phyloP scores from a whole-genome alignment of 2,888 invertebrate genomes.

The Imbricaverruca yamaguchii region DNA sequence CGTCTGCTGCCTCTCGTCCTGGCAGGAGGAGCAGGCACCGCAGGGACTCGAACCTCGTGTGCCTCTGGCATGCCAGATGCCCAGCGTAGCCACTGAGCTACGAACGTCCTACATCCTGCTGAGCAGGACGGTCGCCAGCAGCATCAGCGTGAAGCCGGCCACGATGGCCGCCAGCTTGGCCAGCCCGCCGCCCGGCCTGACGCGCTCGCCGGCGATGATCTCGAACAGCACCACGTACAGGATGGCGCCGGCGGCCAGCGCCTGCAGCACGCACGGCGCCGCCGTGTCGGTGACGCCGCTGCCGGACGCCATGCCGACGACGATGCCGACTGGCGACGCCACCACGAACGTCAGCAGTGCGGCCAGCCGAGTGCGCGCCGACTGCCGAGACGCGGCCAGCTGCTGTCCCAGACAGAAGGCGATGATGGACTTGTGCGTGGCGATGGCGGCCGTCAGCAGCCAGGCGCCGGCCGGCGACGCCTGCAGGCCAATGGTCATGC shows the following conservation, averaged over 20 bases:
- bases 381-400: slow-evolving; percentile 56
- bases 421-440: slow-evolving; percentile 76
- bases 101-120: neutral
- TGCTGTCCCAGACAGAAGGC: slow-evolving; percentile 84
- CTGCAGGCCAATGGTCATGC: slow-evolving; percentile 71
- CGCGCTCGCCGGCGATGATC: slow-evolving; percentile 34
- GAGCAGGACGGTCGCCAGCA: slow-evolving; percentile 20
- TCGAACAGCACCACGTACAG: slow-evolving; percentile 94
- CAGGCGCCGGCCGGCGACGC: slow-evolving; percentile 58
- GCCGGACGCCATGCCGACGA: slow-evolving; percentile 49
- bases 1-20: too few species aligned
- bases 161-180: slow-evolving; percentile 29
- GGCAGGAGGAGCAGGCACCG: too few species aligned
- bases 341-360: slow-evolving; percentile 55
- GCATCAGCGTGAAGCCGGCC: slow-evolving; percentile 30
- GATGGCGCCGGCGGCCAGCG: slow-evolving; percentile 83
- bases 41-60: too few species aligned
- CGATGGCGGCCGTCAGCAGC: slow-evolving; percentile 76
- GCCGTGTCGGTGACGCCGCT: slow-evolving; percentile 24
- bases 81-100: too few species aligned
- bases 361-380: slow-evolving; percentile 38
- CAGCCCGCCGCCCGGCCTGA: slow-evolving; percentile 28
- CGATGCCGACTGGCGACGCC: slow-evolving; percentile 61
- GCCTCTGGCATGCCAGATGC: neutral
- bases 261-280: slow-evolving; percentile 50